These are phyloP conservation scores for Antrozous pallidus DNA, from an alignment of 2,797 vertebrate genomes.

Conservation along the genomic window DNA sequence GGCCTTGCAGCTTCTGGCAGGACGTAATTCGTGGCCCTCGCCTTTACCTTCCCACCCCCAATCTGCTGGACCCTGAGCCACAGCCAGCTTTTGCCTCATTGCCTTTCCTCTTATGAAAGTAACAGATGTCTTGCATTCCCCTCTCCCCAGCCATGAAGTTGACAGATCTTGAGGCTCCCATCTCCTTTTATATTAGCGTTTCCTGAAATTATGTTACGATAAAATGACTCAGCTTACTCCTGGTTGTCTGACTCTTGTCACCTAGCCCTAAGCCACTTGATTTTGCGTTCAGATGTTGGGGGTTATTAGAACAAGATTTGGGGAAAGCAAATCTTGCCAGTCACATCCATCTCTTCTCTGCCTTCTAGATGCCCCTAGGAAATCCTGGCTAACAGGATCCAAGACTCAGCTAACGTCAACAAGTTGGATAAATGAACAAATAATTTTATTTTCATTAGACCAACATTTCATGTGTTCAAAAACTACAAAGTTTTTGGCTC, in stretches of 20 bases:
- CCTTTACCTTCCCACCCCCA: neutral
- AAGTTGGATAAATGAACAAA: neutral
- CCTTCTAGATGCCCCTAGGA: neutral
- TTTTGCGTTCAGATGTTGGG: neutral
- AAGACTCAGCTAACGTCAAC: neutral
- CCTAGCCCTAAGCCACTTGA: neutral
- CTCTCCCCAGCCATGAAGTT: neutral
- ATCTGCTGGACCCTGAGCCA: neutral
- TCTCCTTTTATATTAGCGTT: neutral
- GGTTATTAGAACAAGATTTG: neutral
- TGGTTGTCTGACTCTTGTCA: neutral
- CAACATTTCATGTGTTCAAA: neutral
- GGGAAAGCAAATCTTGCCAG: neutral
- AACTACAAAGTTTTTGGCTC: neutral
- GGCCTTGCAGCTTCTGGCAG: neutral
- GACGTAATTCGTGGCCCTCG: neutral
- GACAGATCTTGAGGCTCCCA: neutral
- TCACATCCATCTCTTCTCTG: neutral
- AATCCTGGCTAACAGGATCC: neutral
- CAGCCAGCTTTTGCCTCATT: neutral
- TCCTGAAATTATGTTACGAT: neutral
- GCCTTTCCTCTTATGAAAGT: neutral
- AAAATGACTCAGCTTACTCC: neutral
- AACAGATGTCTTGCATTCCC: neutral
- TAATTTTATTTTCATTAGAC: constrained; percentile 33